Percentiles rank a stretch among this genome's conserved stretches.
Conservation (phyloP, 2,888 invertebrate genomes). For the Drosophila recens region DNA sequence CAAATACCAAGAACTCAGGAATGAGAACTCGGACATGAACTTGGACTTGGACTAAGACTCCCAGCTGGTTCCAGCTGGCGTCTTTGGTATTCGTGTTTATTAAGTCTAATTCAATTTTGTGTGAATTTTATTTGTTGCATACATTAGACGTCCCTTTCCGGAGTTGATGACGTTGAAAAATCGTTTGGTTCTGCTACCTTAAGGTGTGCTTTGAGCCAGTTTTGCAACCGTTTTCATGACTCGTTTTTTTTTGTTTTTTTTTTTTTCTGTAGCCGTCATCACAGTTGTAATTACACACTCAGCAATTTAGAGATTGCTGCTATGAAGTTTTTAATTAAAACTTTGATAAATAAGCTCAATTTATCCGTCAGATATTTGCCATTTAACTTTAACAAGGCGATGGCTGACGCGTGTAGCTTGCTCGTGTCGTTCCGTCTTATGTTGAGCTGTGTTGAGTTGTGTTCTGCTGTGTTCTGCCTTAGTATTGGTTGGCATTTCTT, state of each 20-base stretch:
- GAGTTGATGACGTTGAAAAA: conserved; percentile 28
- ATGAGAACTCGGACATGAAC: not conserved
- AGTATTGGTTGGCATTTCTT: conserved; percentile 44
- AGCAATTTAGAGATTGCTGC: conserved; percentile 63
- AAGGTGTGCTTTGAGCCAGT: conserved; percentile 20
- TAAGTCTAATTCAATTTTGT: conserved; percentile 75
- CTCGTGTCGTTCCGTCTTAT: conserved; percentile 1
- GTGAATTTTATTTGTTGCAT: conserved; percentile 72
- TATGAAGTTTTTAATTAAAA: conserved; percentile 77
- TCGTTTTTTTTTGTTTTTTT: no score
- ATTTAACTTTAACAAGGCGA: conserved; percentile 41
- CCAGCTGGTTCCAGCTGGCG: conserved; percentile 51
- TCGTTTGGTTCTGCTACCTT: conserved; percentile 24
- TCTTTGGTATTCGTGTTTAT: conserved; percentile 60
- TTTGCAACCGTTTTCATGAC: conserved; percentile 3
- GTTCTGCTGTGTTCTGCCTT: conserved; percentile 10
- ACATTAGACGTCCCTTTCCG: conserved; percentile 45
- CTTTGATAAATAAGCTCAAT: conserved; percentile 79
- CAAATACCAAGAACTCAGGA: conserved; percentile 8
- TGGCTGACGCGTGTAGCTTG: conserved; percentile 2
- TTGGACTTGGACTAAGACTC: conserved; percentile 1
- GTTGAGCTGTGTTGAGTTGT: conserved; percentile 1
- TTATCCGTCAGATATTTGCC: conserved; percentile 63
- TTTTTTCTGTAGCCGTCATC: conserved; percentile 28
- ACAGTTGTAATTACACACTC: conserved; percentile 76